Evolutionary conservation across 2,888 invertebrate genomes (phyloP).

Genomic region (Hypsopygia costalis): DNA sequence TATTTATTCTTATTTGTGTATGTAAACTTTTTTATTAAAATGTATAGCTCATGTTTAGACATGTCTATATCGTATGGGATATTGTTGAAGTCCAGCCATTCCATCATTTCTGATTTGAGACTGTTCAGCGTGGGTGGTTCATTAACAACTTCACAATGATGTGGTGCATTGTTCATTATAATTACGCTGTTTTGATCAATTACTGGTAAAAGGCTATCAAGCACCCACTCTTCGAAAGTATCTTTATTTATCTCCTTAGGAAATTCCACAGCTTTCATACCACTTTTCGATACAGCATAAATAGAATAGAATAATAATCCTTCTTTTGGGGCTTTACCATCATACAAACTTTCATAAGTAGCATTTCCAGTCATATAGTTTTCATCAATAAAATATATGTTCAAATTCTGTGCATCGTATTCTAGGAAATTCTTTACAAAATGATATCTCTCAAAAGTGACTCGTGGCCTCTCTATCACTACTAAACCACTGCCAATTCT

Average conservation of each 20-base stretch:
- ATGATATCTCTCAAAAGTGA: slow-evolving; percentile 34
- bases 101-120: slow-evolving; percentile 25
- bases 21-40: slow-evolving; percentile 32
- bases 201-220: slow-evolving; percentile 15
- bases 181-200: slow-evolving; percentile 25
- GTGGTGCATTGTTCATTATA: slow-evolving; percentile 20
- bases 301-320: slow-evolving; percentile 12
- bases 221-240: slow-evolving; percentile 25
- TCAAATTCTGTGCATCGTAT: slow-evolving; percentile 13
- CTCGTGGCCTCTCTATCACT: slow-evolving; percentile 36
- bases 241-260: slow-evolving; percentile 15
- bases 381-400: slow-evolving; percentile 25
- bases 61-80: slow-evolving; percentile 21
- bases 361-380: slow-evolving; percentile 10
- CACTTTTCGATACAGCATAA: slow-evolving; percentile 22
- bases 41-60: slow-evolving; percentile 22
- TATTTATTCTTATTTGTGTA: slow-evolving; percentile 17
- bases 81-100: slow-evolving; percentile 23
- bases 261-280: slow-evolving; percentile 13
- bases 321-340: not conserved
- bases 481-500: slow-evolving; percentile 18
- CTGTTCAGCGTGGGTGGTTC: slow-evolving; percentile 19
- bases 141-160: slow-evolving; percentile 15
- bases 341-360: not conserved
- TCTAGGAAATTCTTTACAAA: slow-evolving; percentile 32